Evolutionary conservation across 2,113 vertebrate species (phyloP), one percentile per base, ranked within the genome.

Genomic region (Cynocephalus volans): DNA sequence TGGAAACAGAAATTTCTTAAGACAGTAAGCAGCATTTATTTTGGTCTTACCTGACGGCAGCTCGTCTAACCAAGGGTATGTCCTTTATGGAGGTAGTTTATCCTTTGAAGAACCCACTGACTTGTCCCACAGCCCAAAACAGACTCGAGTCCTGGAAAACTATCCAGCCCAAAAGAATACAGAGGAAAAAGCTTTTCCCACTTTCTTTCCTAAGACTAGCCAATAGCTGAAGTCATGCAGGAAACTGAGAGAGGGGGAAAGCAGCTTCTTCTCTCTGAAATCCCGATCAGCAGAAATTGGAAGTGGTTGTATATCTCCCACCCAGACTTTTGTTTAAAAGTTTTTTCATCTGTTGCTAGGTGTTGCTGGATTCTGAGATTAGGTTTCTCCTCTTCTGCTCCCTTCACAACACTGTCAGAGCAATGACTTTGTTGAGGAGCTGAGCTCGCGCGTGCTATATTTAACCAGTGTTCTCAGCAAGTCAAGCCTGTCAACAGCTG

Each of bases 401-500:
- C 98, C 98, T 98, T 97, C 98, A 70, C 97, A 98, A 96, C 98
- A 97, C 98, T 96, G 98, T 98, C 98, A 96, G 98, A 97, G 98
- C 98, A 98, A 98, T 98, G 99, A 97, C 98, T 99, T 98, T 98
- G 99, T 98, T 97, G 98, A 98, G 98, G 98, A 98, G 98, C 98
- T 97, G 98, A 98, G 98, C 98, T 98, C 96, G 95, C 97, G 97
- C 72, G 98, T 98, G 99, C 99, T 99, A 99, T 99, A 99, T 99
- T 99, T 99, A 99, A 99, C 99, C 98, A 96, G 98, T 99, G 99
- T 98, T 99, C 99, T 99, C 99, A 99, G 98, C 99, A 98, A 99
- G 98, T 98, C 99, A 97, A 98, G 98, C 98, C 98, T 99, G 99
- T 99, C 98, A 99, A 99, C 99, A 99, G 99, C 99, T 99, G 99